A percentile compares a stretch with the other conserved stretches of the same genome.
Conservation (phyloP, 2,888 invertebrate genomes). For the Hirtodrosophila cameraria region DNA sequence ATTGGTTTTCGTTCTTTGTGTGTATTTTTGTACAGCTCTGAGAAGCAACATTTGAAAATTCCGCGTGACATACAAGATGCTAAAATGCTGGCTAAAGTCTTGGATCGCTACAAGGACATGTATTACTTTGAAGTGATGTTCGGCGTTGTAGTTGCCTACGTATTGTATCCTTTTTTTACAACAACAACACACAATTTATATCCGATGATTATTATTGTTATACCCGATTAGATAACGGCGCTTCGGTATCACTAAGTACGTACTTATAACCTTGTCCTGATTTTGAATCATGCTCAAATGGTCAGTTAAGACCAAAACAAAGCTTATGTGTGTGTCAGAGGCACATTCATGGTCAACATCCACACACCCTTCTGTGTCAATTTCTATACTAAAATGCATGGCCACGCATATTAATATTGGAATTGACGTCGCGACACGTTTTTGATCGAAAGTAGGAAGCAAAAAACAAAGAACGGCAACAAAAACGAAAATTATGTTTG, state of each 20-base stretch:
- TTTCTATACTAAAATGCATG: constrained; percentile 38
- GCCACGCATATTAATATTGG: constrained; percentile 55
- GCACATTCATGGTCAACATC: constrained; percentile 39
- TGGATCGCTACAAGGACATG: constrained; percentile 96
- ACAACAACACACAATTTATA: not conserved
- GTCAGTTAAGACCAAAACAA: constrained; percentile 29
- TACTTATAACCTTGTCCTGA: constrained; percentile 65
- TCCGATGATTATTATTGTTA: not conserved
- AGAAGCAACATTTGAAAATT: constrained; percentile 93
- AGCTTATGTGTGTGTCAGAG: constrained; percentile 3
- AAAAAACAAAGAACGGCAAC: constrained; percentile 23
- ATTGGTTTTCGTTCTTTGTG: constrained; percentile 9
- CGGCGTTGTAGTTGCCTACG: constrained; percentile 95
- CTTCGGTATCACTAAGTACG: constrained; percentile 4
- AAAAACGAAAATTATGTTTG: constrained; percentile 1
- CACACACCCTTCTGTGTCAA: constrained; percentile 18
- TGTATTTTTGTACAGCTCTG: constrained; percentile 87
- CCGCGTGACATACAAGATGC: constrained; percentile 98
- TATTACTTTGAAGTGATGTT: constrained; percentile 96
- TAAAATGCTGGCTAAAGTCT: constrained; percentile 94
- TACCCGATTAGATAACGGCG: constrained; percentile 24
- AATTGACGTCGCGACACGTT: constrained; percentile 36
- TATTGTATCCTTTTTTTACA: constrained; percentile 96
- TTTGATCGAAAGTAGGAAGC: constrained; percentile 32
- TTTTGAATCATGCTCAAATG: constrained; percentile 40